A percentile compares a stretch with the other conserved stretches of the same genome.
Conservation (phyloP, 2,113 vertebrate species). For the Cryptomyrus ogoouensis region DNA sequence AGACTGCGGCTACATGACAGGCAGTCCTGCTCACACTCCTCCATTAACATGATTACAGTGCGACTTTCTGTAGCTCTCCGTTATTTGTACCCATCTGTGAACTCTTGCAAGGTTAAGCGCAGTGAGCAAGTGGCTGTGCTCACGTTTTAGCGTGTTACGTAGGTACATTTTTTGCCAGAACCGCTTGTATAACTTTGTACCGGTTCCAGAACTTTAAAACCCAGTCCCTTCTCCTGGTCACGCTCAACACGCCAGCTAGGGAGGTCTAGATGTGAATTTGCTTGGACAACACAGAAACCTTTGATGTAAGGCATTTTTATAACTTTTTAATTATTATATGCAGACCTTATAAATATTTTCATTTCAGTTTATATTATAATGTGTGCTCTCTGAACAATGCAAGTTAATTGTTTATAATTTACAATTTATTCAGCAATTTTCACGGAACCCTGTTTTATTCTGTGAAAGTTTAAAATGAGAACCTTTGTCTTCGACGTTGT, state of each 20-base stretch:
- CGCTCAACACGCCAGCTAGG: slow-evolving; percentile 50
- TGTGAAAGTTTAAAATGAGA: slow-evolving; percentile 40
- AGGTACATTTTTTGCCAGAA: slow-evolving; percentile 53
- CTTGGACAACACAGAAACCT: slow-evolving; percentile 21
- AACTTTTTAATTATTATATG: slow-evolving; percentile 2
- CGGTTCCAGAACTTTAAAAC: slow-evolving; percentile 68
- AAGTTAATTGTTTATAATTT: background rate
- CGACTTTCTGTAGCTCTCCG: background rate
- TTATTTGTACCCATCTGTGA: background rate
- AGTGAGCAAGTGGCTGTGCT: slow-evolving; percentile 43
- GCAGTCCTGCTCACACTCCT: background rate
- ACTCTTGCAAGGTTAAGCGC: background rate
- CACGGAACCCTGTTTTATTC: background rate
- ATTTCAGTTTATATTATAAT: background rate
- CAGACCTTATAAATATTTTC: background rate
- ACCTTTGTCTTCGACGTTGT: slow-evolving; percentile 36
- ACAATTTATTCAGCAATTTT: background rate
- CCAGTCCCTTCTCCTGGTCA: slow-evolving; percentile 50
- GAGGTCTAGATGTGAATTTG: slow-evolving; percentile 44
- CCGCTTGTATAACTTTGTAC: slow-evolving; percentile 69
- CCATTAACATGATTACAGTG: background rate
- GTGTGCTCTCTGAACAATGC: background rate
- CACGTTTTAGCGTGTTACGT: slow-evolving; percentile 65
- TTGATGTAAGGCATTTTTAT: background rate
- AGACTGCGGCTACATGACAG: background rate